Evolutionary conservation across 2,113 vertebrate genomes (phyloP).

Genomic region (Catharus bicknelli): DNA sequence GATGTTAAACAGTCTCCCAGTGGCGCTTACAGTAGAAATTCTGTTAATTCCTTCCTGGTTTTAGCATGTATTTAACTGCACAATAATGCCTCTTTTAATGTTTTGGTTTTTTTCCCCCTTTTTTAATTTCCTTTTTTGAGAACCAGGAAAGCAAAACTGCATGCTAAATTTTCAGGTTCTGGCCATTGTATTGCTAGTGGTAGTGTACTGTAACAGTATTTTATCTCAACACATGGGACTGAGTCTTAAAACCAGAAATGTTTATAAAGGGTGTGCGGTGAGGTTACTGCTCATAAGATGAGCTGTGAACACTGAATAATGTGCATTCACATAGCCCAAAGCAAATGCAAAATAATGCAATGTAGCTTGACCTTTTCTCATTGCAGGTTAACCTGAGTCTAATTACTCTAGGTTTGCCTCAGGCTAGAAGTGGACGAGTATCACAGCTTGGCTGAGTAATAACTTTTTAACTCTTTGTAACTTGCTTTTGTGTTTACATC

Average conservation of each 20-base stretch:
- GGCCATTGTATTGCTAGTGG: not conserved
- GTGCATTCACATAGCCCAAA: slow-evolving; percentile 28
- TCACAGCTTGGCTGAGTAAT: not conserved
- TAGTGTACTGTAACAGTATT: not conserved
- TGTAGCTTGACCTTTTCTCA: slow-evolving; percentile 52
- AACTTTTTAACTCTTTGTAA: slow-evolving; percentile 25
- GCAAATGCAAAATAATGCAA: slow-evolving; percentile 57
- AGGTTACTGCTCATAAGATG: not conserved
- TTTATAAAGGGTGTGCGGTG: not conserved
- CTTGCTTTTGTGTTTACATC: slow-evolving; percentile 14
- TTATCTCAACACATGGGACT: not conserved
- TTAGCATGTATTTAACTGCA: not conserved
- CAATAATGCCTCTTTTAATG: not conserved
- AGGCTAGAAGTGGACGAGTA: slow-evolving; percentile 34
- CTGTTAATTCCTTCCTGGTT: not conserved
- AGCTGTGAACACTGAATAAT: slow-evolving; percentile 32
- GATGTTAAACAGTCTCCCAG: not conserved
- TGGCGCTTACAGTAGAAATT: not conserved
- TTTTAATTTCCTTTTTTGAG: not conserved
- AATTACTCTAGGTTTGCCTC: slow-evolving; percentile 49
- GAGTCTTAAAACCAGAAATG: not conserved
- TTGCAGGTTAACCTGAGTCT: slow-evolving; percentile 54
- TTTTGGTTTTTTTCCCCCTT: no score
- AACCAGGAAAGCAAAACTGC: not conserved
- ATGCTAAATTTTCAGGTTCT: not conserved